Percentiles rank a stretch among this genome's conserved stretches.
Conservation (phyloP, 2,113 vertebrate genomes). For the Rhinoderma darwinii region DNA sequence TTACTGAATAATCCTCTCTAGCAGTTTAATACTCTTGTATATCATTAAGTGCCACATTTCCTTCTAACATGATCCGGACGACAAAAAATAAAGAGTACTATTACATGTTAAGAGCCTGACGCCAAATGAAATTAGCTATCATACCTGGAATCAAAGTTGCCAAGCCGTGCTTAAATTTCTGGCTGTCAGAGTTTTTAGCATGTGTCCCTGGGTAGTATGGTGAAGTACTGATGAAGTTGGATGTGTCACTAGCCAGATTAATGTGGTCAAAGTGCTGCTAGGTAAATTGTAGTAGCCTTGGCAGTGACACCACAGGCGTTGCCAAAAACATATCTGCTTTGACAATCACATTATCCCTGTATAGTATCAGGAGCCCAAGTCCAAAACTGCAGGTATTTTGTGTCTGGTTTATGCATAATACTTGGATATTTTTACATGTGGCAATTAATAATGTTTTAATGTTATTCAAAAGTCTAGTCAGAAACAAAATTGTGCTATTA, state of each 20-base stretch:
- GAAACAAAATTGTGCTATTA: not conserved
- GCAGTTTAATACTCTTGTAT: not conserved
- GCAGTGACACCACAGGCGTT: not conserved
- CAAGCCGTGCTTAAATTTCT: conserved; percentile 30
- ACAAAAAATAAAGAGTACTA: conserved; percentile 27
- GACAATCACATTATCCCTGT: conserved; percentile 15
- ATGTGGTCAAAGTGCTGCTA: conserved; percentile 15
- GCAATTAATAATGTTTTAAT: conserved; percentile 17
- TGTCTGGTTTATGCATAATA: conserved; percentile 23
- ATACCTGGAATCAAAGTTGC: conserved; percentile 19
- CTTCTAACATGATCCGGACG: not conserved
- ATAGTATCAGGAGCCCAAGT: not conserved
- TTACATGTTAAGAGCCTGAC: conserved; percentile 37
- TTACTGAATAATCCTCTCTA: conserved; percentile 9
- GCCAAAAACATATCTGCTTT: conserved; percentile 39
- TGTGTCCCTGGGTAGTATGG: conserved; percentile 26
- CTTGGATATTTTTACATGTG: conserved; percentile 13
- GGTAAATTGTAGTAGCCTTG: conserved; percentile 47
- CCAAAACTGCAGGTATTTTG: conserved; percentile 20
- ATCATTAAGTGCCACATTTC: conserved; percentile 18
- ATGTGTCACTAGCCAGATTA: conserved; percentile 12
- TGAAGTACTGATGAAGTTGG: conserved; percentile 24
- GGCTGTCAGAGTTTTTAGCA: conserved; percentile 22
- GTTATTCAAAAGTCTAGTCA: not conserved
- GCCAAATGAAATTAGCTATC: conserved; percentile 36